Evolutionary conservation across 2,888 invertebrate genomes (phyloP).

Genomic region (Leptinotarsa juncta): DNA sequence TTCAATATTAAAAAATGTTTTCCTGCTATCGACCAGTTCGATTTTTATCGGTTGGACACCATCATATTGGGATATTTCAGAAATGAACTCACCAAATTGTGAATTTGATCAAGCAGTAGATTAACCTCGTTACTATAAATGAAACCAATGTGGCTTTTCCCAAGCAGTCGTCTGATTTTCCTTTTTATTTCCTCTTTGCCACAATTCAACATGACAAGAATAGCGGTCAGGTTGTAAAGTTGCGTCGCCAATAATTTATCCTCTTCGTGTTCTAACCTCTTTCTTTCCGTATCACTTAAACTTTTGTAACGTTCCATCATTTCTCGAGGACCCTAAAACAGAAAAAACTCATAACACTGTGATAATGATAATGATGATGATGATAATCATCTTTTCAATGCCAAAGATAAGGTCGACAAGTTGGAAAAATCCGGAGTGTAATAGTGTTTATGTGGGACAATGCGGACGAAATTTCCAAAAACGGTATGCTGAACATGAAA

Average conservation of each 20-base stretch:
- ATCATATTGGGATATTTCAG: no score
- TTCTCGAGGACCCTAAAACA: constrained; percentile 84
- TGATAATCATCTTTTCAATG: no score
- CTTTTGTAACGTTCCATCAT: constrained; percentile 99
- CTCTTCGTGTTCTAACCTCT: constrained; percentile 97
- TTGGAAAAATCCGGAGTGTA: no score
- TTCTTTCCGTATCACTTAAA: constrained; percentile 90
- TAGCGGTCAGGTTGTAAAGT: constrained; percentile 95
- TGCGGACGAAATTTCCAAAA: no score
- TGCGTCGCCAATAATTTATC: constrained; percentile 95
- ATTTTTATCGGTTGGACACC: no score
- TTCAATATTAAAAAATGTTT: no score
- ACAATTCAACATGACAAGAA: constrained; percentile 93
- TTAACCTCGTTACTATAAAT: constrained; percentile 98
- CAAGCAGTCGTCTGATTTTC: constrained; percentile 90
- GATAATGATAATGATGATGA: not conserved
- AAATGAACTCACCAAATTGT: constrained; percentile 81
- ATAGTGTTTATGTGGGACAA: no score
- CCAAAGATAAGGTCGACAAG: no score
- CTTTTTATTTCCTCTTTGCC: constrained; percentile 85
- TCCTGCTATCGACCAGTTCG: no score
- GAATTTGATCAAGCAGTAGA: constrained; percentile 93
- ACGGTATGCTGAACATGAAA: no score
- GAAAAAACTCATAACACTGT: constrained; percentile 15
- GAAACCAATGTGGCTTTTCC: constrained; percentile 98